phyloP scores from a whole-genome alignment of 1,140 invertebrate genomes.

The Zaprionus nigranus region DNA sequence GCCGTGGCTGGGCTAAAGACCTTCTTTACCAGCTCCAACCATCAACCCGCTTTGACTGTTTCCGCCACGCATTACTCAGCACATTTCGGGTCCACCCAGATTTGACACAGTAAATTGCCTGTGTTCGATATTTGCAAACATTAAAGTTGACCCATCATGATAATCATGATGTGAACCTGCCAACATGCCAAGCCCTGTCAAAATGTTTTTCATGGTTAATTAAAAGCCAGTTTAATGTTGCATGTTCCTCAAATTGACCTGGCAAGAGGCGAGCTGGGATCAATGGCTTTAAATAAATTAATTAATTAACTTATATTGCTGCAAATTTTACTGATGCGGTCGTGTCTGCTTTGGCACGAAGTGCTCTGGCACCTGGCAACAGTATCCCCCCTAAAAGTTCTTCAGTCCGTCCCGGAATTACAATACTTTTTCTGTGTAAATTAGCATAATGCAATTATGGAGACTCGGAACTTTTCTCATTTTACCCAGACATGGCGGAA shows the following conservation, averaged over 20 bases:
- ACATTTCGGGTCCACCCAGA: constrained; percentile 24
- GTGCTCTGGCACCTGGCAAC: neutral
- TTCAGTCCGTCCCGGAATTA: neutral
- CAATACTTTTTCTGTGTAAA: neutral
- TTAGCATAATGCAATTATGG: neutral
- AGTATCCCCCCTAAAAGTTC: neutral
- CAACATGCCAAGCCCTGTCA: constrained; percentile 24
- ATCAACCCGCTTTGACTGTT: constrained; percentile 35
- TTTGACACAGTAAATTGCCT: constrained; percentile 13
- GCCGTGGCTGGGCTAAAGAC: constrained; percentile 1
- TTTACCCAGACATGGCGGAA: neutral
- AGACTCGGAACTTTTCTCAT: neutral
- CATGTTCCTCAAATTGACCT: constrained; percentile 30
- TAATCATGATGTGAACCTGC: constrained; percentile 16
- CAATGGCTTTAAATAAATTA: constrained; percentile 53
- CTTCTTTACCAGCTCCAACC: neutral
- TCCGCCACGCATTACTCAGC: constrained; percentile 61
- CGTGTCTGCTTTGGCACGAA: neutral
- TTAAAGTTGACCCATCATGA: constrained; percentile 38
- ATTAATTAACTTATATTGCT: constrained; percentile 63
- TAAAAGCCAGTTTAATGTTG: constrained; percentile 65
- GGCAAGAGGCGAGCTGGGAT: neutral
- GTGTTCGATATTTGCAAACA: constrained; percentile 8
- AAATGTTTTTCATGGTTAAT: constrained; percentile 67
- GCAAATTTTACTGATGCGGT: constrained; percentile 1